These are phyloP conservation scores for Colaptes auratus DNA, from an alignment of 2,113 vertebrate genomes.

Conservation along the genomic window DNA sequence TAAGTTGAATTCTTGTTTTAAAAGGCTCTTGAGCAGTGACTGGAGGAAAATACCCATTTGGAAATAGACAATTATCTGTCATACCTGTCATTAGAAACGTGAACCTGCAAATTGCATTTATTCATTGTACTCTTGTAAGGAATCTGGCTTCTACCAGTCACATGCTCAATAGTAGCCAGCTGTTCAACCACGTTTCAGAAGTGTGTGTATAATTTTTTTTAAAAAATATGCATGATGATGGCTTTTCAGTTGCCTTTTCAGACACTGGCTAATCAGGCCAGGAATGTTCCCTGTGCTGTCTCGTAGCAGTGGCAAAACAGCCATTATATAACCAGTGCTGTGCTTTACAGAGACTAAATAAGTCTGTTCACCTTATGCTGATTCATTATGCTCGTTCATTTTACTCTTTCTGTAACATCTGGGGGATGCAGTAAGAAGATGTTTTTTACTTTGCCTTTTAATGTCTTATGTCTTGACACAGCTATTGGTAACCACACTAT, in stretches of 20 bases:
- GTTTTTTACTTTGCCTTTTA: not conserved
- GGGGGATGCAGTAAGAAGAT: not conserved
- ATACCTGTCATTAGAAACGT: not conserved
- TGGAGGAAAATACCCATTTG: not conserved
- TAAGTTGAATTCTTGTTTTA: not conserved
- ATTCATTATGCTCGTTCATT: not conserved
- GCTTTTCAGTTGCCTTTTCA: conserved; percentile 25
- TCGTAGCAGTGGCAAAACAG: conserved; percentile 50
- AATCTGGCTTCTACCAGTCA: not conserved
- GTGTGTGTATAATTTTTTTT: not conserved
- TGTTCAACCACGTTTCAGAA: not conserved
- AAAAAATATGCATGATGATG: not conserved
- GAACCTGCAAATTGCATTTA: not conserved
- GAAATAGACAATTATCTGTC: not conserved
- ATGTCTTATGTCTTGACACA: not conserved
- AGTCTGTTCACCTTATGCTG: not conserved
- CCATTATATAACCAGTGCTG: conserved; percentile 48
- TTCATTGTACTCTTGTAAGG: not conserved
- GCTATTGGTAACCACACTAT: not conserved
- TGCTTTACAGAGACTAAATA: conserved; percentile 21
- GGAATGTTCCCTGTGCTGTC: conserved; percentile 34
- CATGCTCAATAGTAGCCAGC: not conserved
- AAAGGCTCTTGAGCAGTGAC: not conserved
- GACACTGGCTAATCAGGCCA: conserved; percentile 39
- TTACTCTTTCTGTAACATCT: not conserved